Base-by-base conservation (phyloP, 2,888 invertebrate genomes). In the Stegana nigrithorax region DNA sequence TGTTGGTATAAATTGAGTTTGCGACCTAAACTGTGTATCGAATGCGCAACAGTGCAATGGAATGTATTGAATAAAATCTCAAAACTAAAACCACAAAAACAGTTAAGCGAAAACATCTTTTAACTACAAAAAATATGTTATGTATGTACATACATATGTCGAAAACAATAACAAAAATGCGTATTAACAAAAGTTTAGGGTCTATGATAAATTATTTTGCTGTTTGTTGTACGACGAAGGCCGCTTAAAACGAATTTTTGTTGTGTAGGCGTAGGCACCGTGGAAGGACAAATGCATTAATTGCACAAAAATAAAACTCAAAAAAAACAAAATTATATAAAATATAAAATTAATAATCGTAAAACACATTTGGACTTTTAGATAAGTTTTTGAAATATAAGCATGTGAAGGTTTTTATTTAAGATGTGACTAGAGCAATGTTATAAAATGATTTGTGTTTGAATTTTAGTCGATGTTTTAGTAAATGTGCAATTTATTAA, bases 161-260 rank as follows among this genome's bases (percentile, higher is more conserved):
- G 21, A 58, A 58, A 58, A 58, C 58, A 58, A 58, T 58, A 45
- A 17, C 26, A 21, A 68, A 64, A 64, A 67, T 44, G 60, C 59
- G 60, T 59, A 64, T 67, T 63, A 73, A 66, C 57, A 68, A 62
- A 63, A 62, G 64, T 69, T 68, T 69, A 63, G 58, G 53, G 57
- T 63, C 56, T 53, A 65, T 63, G 67, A 68, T 69, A 65, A 67
- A 75, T 64, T 62, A 60, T 14, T 25, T 58, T n/a, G 51, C 61
- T 59, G 64, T 64, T 69, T 55, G 25, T 47, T 17, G 44, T 17
- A 44, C 36, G n/a, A 36, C 14, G 1, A 23, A n/a, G n/a, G 14
- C 17, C 42, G 14, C 6, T 17, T 42, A 10, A 42, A 14, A 14
- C 17, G 4, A 44, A 44, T 42, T 21, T 1, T 23, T 47, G 47